phyloP scores from a whole-genome alignment of 2,113 vertebrate species.

The Mus spicilegus region DNA sequence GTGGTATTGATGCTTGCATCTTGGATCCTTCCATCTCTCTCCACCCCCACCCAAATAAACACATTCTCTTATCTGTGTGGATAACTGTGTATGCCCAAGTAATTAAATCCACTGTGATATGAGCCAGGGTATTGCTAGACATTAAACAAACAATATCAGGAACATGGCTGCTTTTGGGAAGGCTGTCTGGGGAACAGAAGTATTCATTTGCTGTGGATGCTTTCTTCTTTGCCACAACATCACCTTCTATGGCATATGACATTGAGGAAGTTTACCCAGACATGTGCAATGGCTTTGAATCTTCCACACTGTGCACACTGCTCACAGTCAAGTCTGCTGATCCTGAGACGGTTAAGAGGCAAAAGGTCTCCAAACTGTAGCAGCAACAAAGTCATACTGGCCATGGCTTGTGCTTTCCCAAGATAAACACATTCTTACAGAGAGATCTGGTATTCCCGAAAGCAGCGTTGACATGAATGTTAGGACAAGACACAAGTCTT shows the following conservation, averaged over 20 bases:
- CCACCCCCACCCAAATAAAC: conserved; percentile 18
- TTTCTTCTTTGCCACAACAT: background rate
- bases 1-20: background rate
- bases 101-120: background rate
- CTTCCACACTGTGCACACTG: fast-evolving
- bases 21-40: background rate
- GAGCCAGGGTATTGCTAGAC: conserved; percentile 54
- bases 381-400: background rate
- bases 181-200: background rate
- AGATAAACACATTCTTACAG: background rate
- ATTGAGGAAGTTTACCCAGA: background rate
- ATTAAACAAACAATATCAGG: conserved; percentile 45
- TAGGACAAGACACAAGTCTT: background rate
- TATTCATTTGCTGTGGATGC: background rate
- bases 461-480: background rate
- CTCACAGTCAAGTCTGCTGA: background rate
- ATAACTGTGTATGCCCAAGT: conserved; percentile 41
- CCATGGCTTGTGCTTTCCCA: background rate
- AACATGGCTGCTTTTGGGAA: background rate
- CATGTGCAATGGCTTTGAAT: background rate
- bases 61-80: conserved; percentile 53
- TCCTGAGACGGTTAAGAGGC: background rate
- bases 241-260: background rate
- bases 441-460: background rate
- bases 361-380: background rate